Percentiles rank a stretch among this genome's conserved stretches.
phyloP scores from a whole-genome alignment of 2,797 vertebrate genomes.

The Pseudochromis fuscus region DNA sequence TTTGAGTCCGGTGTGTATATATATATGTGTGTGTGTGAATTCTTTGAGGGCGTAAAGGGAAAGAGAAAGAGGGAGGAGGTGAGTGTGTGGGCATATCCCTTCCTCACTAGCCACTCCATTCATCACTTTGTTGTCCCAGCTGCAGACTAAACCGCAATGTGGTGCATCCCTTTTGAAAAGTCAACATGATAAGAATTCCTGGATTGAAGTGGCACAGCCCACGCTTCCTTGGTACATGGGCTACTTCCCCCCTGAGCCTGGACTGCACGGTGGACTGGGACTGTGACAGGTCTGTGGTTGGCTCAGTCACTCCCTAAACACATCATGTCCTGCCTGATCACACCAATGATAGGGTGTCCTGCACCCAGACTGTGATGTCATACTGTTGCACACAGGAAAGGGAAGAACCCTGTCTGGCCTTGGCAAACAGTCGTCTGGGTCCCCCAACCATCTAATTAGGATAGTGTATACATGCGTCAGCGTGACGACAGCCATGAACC shows the following conservation, averaged over 20 bases:
- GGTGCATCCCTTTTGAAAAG: constrained; percentile 81
- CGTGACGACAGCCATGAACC: constrained; percentile 70
- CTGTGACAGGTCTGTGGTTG: constrained; percentile 62
- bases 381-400: constrained; percentile 66
- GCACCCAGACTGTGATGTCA: constrained; percentile 75
- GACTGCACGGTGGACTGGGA: constrained; percentile 47
- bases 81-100: constrained; percentile 78
- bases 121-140: constrained; percentile 84
- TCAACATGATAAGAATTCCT: constrained; percentile 84
- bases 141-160: constrained; percentile 79
- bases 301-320: constrained; percentile 61
- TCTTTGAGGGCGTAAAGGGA: constrained; percentile 61
- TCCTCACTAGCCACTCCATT: constrained; percentile 75
- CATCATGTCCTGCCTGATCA: constrained; percentile 59
- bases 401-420: constrained; percentile 68
- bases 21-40: constrained; percentile 38
- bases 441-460: constrained; percentile 75
- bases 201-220: constrained; percentile 75
- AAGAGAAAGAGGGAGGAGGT: constrained; percentile 62
- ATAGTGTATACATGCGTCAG: constrained; percentile 64
- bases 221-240: constrained; percentile 73
- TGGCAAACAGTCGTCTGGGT: constrained; percentile 58
- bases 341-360: constrained; percentile 68
- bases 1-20: constrained; percentile 34
- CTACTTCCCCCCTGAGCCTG: constrained; percentile 57